Conservation (phyloP, 2,797 vertebrate species). For the Phoxinus dragarum region DNA sequence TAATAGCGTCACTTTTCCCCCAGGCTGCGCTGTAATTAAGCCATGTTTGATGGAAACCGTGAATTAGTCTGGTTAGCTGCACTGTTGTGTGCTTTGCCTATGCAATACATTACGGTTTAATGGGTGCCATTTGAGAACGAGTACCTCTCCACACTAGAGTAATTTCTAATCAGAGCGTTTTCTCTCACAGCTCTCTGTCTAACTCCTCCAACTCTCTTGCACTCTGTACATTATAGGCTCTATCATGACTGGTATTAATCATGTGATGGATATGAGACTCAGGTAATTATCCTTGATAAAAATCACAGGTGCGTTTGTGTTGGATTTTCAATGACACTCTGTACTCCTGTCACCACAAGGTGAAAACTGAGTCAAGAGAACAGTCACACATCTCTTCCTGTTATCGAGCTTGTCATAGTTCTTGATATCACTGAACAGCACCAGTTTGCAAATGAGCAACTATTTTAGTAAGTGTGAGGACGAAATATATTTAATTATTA, state of each 20-base stretch:
- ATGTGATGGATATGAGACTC: constrained; percentile 4
- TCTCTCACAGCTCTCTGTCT: not conserved
- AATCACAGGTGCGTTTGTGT: not conserved
- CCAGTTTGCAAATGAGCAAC: constrained; percentile 26
- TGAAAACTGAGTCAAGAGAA: constrained; percentile 24
- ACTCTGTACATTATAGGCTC: not conserved
- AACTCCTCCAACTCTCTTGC: constrained; percentile 30
- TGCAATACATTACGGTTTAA: constrained; percentile 69
- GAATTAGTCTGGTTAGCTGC: constrained; percentile 55
- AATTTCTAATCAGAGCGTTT: constrained; percentile 60
- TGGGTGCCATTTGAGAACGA: constrained; percentile 53
- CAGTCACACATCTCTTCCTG: constrained; percentile 25
- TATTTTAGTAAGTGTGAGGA: constrained; percentile 15
- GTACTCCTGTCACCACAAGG: constrained; percentile 23
- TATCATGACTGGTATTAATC: not conserved
- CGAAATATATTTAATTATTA: not conserved
- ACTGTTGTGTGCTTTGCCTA: constrained; percentile 61
- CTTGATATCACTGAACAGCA: constrained; percentile 20
- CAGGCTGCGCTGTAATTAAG: constrained; percentile 68
- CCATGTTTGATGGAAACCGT: constrained; percentile 65
- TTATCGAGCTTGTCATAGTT: constrained; percentile 25
- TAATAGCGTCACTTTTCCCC: constrained; percentile 61
- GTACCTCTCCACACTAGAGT: constrained; percentile 52
- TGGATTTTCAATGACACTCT: constrained; percentile 23
- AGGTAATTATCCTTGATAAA: constrained; percentile 26